Evolutionary conservation across 92 coral and sea anemone genomes (phyloP).

Genomic region (Zoanthus sansibaricus): DNA sequence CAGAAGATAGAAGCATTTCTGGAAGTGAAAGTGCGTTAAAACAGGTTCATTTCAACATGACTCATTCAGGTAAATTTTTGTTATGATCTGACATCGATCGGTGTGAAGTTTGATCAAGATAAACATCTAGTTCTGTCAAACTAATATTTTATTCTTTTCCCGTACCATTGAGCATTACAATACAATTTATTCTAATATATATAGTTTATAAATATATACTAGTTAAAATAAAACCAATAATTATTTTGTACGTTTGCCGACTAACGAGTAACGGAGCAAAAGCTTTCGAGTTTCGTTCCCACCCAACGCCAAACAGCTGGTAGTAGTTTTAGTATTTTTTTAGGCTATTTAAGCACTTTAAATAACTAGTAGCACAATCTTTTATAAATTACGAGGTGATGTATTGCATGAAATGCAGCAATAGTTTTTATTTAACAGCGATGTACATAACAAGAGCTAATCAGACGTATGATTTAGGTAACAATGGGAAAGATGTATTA

Average conservation of each 20-base stretch:
- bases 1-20: slow-evolving; percentile 18
- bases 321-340: neutral
- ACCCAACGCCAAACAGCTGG: neutral
- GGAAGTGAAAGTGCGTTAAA: slow-evolving; percentile 54
- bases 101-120: slow-evolving; percentile 6
- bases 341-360: too few species aligned
- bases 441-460: too few species aligned
- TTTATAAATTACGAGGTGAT: neutral
- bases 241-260: too few species aligned
- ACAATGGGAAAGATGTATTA: too few species aligned
- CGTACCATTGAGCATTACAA: neutral
- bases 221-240: too few species aligned
- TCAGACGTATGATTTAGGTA: too few species aligned
- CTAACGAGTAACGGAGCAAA: too few species aligned
- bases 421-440: too few species aligned
- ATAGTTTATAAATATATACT: neutral
- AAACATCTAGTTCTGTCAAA: neutral
- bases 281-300: neutral
- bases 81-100: neutral
- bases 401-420: too few species aligned
- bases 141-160: neutral
- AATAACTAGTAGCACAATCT: neutral
- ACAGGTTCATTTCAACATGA: slow-evolving; percentile 59
- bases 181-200: neutral
- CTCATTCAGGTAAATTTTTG: slow-evolving; percentile 44